Evolutionary conservation across 2,888 invertebrate genomes (phyloP).

Genomic region (Meghimatium bilineatum): DNA sequence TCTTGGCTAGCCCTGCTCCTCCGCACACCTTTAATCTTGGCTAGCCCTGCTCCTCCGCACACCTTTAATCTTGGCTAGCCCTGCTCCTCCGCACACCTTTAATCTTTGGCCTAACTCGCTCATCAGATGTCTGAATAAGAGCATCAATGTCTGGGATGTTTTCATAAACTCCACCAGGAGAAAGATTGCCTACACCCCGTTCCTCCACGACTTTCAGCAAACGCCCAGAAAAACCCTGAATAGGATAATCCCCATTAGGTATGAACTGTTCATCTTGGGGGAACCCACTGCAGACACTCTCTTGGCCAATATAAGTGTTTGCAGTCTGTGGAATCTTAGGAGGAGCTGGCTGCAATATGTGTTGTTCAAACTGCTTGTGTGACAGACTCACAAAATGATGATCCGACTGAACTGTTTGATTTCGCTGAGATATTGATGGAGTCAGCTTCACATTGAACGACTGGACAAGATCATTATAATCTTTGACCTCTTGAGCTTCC

Average conservation of each 20-base stretch:
- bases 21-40: too few relatives aligned
- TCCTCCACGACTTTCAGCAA: neutral
- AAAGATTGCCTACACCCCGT: neutral
- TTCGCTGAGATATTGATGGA: neutral
- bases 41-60: neutral
- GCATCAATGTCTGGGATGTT: conserved; percentile 4
- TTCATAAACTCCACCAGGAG: neutral
- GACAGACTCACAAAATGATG: neutral
- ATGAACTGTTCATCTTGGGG: neutral
- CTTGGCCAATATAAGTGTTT: neutral
- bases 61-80: neutral
- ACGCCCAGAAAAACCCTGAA: neutral
- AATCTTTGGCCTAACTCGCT: neutral
- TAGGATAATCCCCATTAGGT: neutral
- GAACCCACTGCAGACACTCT: neutral
- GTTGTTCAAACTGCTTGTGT: neutral
- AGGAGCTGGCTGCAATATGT: neutral
- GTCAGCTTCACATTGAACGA: neutral
- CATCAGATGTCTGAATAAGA: neutral
- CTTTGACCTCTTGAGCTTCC: neutral
- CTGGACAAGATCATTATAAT: conserved; percentile 4
- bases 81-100: neutral
- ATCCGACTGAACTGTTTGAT: neutral
- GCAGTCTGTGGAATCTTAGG: neutral
- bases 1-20: too few relatives aligned